phyloP scores from a whole-genome alignment of 2,797 vertebrate species.

The Merluccius polli region DNA sequence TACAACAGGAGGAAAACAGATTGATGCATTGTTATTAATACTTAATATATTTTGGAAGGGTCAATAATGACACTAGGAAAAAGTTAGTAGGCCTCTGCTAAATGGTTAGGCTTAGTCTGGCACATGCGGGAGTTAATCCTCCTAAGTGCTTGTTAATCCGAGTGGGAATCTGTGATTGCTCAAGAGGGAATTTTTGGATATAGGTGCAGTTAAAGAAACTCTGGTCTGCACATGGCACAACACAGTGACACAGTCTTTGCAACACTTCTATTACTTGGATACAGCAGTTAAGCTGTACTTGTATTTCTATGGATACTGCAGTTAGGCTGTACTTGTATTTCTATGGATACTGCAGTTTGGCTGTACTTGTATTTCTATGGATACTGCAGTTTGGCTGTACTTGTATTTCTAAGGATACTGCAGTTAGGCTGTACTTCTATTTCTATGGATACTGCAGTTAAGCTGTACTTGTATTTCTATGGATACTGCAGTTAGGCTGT shows the following conservation, averaged over 20 bases:
- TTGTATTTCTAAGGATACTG: not conserved
- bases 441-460: too few relatives aligned
- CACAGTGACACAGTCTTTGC: not conserved
- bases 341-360: too few relatives aligned
- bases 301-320: not conserved
- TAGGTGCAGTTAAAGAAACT: slow-evolving; percentile 19
- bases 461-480: too few relatives aligned
- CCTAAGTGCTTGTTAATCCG: slow-evolving; percentile 33
- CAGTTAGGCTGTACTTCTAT: too few relatives aligned
- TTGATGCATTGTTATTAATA: not conserved
- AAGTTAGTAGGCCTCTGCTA: not conserved
- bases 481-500: too few relatives aligned
- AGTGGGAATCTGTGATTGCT: slow-evolving; percentile 34
- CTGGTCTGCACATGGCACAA: slow-evolving; percentile 1
- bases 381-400: too few relatives aligned
- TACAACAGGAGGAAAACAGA: not conserved
- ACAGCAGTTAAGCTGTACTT: too few relatives aligned
- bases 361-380: not conserved
- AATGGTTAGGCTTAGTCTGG: not conserved
- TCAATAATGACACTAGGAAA: not conserved
- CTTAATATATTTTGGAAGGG: not conserved
- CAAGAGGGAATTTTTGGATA: slow-evolving; percentile 15
- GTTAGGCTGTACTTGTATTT: not conserved
- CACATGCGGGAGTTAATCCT: not conserved
- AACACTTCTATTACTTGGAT: not conserved